A percentile compares a stretch with the other conserved stretches of the same genome.
phyloP scores from a whole-genome alignment of 2,113 vertebrate species.

The Dissostichus mawsoni region DNA sequence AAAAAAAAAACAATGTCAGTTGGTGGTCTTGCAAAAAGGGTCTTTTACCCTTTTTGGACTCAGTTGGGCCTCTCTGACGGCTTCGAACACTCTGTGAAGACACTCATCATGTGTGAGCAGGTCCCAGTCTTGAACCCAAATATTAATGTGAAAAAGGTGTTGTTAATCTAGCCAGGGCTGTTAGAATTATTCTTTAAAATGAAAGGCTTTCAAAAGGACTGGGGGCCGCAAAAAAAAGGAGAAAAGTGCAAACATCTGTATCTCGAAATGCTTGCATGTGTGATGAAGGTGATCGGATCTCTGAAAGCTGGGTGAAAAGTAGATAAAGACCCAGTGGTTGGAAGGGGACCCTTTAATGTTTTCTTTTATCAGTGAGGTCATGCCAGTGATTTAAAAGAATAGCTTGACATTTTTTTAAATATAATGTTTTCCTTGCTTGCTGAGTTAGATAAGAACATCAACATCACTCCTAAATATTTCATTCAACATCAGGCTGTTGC shows the following conservation, averaged over 20 bases:
- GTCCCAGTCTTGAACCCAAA: neutral
- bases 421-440: neutral
- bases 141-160: constrained; percentile 10
- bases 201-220: constrained; percentile 5
- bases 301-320: neutral
- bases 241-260: constrained; percentile 1
- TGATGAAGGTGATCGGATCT: neutral
- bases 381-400: neutral
- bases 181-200: neutral
- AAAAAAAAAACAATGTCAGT: constrained; percentile 14
- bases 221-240: neutral
- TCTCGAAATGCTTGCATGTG: constrained; percentile 12
- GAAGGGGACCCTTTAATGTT: neutral
- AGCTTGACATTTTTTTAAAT: neutral
- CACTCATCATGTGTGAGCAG: constrained; percentile 4
- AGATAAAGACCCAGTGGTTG: neutral
- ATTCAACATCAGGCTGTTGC: neutral
- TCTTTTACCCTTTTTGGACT: constrained; percentile 19
- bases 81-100: constrained; percentile 32
- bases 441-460: neutral
- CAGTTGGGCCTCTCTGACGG: neutral
- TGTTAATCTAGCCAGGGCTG: neutral
- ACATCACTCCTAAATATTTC: neutral
- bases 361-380: neutral
- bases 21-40: constrained; percentile 11